A percentile compares a stretch with the other conserved stretches of the same genome.
These are phyloP conservation scores for Hyposoter dolosus DNA, from an alignment of 2,888 invertebrate genomes.

Conservation along the genomic window DNA sequence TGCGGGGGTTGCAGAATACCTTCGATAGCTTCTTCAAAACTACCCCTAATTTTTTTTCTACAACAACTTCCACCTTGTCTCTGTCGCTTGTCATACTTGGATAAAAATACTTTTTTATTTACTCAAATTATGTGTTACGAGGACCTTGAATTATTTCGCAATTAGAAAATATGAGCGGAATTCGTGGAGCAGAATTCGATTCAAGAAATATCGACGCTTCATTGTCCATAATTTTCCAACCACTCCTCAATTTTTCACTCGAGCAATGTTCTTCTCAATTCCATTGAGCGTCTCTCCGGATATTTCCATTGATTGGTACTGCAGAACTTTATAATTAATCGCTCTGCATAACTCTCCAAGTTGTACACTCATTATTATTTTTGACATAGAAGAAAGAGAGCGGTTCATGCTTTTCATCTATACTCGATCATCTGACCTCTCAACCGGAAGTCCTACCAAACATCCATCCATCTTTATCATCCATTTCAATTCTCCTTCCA, in stretches of 20 bases:
- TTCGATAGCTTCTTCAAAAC: slow-evolving; percentile 3
- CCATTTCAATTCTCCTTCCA: slow-evolving; percentile 2
- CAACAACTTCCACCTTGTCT: slow-evolving; percentile 12
- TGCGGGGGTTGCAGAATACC: slow-evolving; percentile 25
- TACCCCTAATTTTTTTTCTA: slow-evolving; percentile 31
- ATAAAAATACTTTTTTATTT: background rate
- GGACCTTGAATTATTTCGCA: background rate
- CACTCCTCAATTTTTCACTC: slow-evolving; percentile 16
- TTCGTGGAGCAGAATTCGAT: background rate
- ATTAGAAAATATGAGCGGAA: background rate
- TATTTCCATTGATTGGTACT: slow-evolving; percentile 1
- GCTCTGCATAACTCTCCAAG: background rate
- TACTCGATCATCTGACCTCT: slow-evolving; percentile 40
- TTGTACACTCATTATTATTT: slow-evolving; percentile 18
- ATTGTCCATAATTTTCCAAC: background rate
- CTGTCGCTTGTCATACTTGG: too few relatives aligned
- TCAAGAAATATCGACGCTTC: background rate
- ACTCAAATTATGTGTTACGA: background rate
- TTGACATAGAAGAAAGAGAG: background rate
- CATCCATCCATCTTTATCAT: slow-evolving; percentile 20
- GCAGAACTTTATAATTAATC: background rate
- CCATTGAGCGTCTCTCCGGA: background rate
- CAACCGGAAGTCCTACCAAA: slow-evolving; percentile 39
- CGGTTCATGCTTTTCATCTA: background rate
- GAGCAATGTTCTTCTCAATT: slow-evolving; percentile 3